Conservation (phyloP, 64 coral and sea anemone genomes). For the Pachyseris speciosa region DNA sequence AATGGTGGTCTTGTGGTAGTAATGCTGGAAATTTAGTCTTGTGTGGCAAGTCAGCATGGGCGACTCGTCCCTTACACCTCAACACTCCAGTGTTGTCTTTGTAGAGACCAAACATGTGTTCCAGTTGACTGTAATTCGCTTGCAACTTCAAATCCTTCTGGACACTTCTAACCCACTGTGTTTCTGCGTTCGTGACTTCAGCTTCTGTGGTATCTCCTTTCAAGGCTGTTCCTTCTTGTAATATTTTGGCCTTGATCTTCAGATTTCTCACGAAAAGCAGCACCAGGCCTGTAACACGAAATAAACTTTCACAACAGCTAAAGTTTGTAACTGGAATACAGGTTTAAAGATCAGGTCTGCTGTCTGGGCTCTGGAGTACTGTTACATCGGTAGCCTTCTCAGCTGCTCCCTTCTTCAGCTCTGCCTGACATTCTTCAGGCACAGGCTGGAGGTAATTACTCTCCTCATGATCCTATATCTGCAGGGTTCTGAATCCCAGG, state of each 20-base stretch:
- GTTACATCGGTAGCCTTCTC: too few relatives aligned
- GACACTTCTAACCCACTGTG: conserved; percentile 47
- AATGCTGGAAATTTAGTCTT: not conserved
- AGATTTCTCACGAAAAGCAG: conserved; percentile 28
- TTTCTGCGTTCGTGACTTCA: conserved; percentile 33
- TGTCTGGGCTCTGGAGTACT: not conserved
- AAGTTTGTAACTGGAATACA: conserved; percentile 23
- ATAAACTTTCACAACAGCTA: conserved; percentile 35
- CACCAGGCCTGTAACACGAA: conserved; percentile 62
- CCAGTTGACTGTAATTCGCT: conserved; percentile 32
- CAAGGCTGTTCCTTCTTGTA: not conserved
- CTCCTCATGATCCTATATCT: conserved; percentile 56
- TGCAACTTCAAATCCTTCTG: conserved; percentile 43
- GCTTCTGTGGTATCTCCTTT: conserved; percentile 4
- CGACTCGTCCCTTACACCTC: conserved; percentile 37
- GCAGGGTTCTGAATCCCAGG: conserved; percentile 43
- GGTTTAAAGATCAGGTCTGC: too few relatives aligned
- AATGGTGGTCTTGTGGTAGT: not conserved
- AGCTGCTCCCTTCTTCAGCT: not conserved
- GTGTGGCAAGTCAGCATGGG: conserved; percentile 28
- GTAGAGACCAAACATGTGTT: conserved; percentile 60
- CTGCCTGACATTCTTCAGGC: not conserved
- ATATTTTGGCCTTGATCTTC: conserved; percentile 7
- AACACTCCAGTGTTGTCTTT: conserved; percentile 47
- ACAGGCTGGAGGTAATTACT: not conserved